phyloP scores from a whole-genome alignment of 2,113 vertebrate species.

The Centropus unirufus region DNA sequence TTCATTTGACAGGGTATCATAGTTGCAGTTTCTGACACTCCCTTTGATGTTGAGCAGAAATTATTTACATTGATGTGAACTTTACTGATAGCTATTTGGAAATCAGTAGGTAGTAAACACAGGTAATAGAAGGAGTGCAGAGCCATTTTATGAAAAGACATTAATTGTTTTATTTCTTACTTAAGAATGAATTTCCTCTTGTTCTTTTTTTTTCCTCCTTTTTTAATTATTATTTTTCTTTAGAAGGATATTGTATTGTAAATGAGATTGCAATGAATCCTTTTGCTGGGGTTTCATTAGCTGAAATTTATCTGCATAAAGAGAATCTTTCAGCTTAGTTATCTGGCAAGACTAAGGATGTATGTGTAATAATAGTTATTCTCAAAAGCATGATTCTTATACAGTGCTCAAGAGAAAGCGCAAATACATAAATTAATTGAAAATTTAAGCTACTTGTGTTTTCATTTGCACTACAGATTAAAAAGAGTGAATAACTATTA shows the following conservation, averaged over 20 bases:
- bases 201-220: not conserved
- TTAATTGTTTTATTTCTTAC: not conserved
- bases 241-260: not conserved
- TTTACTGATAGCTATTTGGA: not conserved
- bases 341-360: not conserved
- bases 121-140: not conserved
- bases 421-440: conserved; percentile 12
- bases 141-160: not conserved
- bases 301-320: not conserved
- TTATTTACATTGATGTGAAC: not conserved
- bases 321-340: not conserved
- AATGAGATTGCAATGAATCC: not conserved
- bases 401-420: not conserved
- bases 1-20: not conserved
- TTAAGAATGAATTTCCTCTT: not conserved
- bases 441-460: not conserved
- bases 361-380: not conserved
- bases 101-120: not conserved
- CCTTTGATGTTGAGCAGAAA: not conserved
- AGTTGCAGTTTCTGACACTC: not conserved
- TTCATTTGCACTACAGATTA: not conserved
- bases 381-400: not conserved
- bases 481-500: not conserved
- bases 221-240: not conserved
- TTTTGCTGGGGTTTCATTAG: not conserved